Percentiles rank a stretch among this genome's conserved stretches.
Evolutionary conservation across 2,797 vertebrate species (phyloP).

Genomic region (Hypotaenidia okinawae): DNA sequence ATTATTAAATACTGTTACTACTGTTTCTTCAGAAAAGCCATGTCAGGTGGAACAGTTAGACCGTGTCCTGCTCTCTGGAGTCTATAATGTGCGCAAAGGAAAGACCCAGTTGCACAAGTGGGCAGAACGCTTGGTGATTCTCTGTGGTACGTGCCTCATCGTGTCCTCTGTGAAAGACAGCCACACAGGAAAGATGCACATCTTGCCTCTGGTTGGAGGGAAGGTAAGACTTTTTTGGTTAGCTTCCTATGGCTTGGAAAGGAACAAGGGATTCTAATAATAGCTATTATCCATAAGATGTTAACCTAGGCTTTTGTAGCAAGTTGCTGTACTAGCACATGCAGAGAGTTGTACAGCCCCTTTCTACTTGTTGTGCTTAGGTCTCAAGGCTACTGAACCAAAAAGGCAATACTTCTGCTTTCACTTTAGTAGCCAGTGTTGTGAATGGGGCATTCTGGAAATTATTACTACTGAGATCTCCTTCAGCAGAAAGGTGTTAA

Average conservation of each 20-base stretch:
- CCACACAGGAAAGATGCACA: constrained; percentile 96
- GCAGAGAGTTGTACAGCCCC: background rate
- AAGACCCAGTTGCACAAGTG: constrained; percentile 98
- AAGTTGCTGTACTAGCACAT: background rate
- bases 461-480: background rate
- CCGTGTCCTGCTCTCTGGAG: constrained; percentile 89
- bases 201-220: constrained; percentile 93
- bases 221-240: constrained; percentile 84
- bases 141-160: constrained; percentile 95
- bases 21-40: constrained; percentile 85
- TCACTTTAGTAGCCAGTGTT: background rate
- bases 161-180: constrained; percentile 97
- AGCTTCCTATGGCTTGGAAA: background rate
- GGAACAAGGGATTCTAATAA: background rate
- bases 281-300: background rate
- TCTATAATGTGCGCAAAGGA: constrained; percentile 94
- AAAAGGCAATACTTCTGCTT: background rate
- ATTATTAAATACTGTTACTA: too few relatives aligned
- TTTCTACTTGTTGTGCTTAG: background rate
- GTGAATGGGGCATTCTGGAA: background rate
- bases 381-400: background rate
- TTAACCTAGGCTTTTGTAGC: background rate
- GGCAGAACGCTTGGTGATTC: constrained; percentile 93
- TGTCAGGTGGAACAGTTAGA: constrained; percentile 91
- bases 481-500: background rate